phyloP scores from a whole-genome alignment of 2,888 invertebrate species.

The Lingula anatina region DNA sequence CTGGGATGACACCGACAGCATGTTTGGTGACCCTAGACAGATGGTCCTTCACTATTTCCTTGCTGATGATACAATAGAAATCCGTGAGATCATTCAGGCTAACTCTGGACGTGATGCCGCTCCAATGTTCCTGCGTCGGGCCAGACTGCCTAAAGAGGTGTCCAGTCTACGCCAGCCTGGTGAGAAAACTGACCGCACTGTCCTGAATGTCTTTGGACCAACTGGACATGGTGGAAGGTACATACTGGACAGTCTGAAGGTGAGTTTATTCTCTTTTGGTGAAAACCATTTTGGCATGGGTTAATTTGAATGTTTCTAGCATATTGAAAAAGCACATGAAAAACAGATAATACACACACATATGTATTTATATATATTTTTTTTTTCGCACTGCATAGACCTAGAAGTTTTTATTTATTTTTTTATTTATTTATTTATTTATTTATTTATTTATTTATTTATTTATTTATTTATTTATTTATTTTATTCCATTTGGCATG shows the following conservation, averaged over 20 bases:
- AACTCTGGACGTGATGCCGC: slow-evolving; percentile 70
- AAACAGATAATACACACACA: too few relatives aligned
- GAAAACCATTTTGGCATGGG: too few relatives aligned
- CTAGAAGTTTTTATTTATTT: too few relatives aligned
- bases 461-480: too few relatives aligned
- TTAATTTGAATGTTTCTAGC: too few relatives aligned
- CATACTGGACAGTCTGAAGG: slow-evolving; percentile 52
- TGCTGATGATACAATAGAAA: slow-evolving; percentile 83
- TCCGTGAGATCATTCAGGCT: slow-evolving; percentile 66
- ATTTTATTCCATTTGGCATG: too few relatives aligned
- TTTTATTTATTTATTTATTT: too few relatives aligned
- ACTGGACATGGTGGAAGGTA: slow-evolving; percentile 50
- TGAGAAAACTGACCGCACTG: slow-evolving; percentile 47
- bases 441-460: too few relatives aligned
- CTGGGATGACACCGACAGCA: slow-evolving; percentile 80
- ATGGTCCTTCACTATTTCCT: slow-evolving; percentile 79
- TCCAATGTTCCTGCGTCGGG: slow-evolving; percentile 69
- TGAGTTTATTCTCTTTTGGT: too few relatives aligned
- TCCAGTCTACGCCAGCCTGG: slow-evolving; percentile 46
- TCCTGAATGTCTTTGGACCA: slow-evolving; percentile 53
- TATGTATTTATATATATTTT: too few relatives aligned
- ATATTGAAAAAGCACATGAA: too few relatives aligned
- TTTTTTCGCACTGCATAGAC: too few relatives aligned
- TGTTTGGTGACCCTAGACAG: slow-evolving; percentile 72
- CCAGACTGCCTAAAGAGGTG: slow-evolving; percentile 71